phyloP scores from a whole-genome alignment of 2,888 invertebrate species.

The Noctua janthe region DNA sequence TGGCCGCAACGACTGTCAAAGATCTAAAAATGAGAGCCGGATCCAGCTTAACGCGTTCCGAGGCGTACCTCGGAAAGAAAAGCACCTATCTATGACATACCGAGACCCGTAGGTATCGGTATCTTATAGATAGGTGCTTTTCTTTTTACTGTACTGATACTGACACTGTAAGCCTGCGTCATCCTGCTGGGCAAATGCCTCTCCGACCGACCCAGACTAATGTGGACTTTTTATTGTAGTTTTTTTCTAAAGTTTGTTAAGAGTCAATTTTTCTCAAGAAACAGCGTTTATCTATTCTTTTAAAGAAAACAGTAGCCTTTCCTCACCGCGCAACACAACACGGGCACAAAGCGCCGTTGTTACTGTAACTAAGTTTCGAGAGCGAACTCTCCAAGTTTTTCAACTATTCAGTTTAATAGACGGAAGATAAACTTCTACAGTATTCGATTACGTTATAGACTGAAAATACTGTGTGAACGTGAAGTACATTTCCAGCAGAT shows the following conservation, averaged over 20 bases:
- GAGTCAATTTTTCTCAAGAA: background rate
- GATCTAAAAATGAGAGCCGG: background rate
- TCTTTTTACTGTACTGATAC: background rate
- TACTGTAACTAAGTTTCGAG: slow-evolving; percentile 18
- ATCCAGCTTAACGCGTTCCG: background rate
- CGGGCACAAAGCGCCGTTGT: slow-evolving; percentile 3
- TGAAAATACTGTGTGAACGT: background rate
- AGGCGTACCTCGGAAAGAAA: background rate
- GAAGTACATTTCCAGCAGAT: background rate
- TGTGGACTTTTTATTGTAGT: background rate
- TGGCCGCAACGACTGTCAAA: background rate
- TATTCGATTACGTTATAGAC: slow-evolving; percentile 9
- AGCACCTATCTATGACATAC: too few species aligned
- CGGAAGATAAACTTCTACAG: slow-evolving; percentile 34
- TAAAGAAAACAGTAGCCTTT: background rate
- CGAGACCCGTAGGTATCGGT: background rate
- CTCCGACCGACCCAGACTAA: background rate
- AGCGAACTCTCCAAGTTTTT: slow-evolving; percentile 40
- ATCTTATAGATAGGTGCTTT: background rate
- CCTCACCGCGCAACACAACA: slow-evolving; percentile 3
- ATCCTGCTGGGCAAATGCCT: background rate
- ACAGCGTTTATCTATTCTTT: background rate
- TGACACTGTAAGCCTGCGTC: background rate
- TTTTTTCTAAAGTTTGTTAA: background rate
- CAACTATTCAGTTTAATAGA: slow-evolving; percentile 51